phyloP scores from a whole-genome alignment of 2,888 invertebrate genomes.

The Rhingia rostrata region DNA sequence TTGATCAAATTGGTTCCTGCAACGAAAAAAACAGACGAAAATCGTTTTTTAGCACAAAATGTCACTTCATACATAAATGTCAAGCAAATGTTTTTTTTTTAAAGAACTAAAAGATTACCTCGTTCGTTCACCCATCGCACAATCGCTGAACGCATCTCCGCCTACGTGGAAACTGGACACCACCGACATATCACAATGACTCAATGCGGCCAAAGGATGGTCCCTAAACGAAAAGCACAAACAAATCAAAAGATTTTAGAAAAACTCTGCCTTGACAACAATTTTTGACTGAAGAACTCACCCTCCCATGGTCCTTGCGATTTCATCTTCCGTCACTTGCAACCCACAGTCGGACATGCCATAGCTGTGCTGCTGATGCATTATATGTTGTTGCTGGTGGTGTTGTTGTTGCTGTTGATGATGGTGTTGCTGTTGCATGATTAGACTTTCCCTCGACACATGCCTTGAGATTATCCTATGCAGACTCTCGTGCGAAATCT shows the following conservation, averaged over 20 bases:
- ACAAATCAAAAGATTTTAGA: background rate
- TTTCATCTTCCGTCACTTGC: slow-evolving; percentile 96
- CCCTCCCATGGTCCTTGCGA: slow-evolving; percentile 92
- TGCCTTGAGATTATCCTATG: slow-evolving; percentile 84
- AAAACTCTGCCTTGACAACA: background rate
- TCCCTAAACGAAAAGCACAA: slow-evolving; percentile 84
- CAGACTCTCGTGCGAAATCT: slow-evolving; percentile 92
- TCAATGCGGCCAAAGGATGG: slow-evolving; percentile 93
- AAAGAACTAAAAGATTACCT: slow-evolving; percentile 77
- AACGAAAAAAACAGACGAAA: background rate
- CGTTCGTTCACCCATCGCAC: slow-evolving; percentile 82
- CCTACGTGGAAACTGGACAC: slow-evolving; percentile 90
- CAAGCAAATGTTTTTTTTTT: background rate
- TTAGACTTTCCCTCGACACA: slow-evolving; percentile 87
- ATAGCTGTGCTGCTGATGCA: slow-evolving; percentile 86
- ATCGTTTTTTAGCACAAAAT: background rate
- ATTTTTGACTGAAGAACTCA: slow-evolving; percentile 76
- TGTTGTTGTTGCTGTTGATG: slow-evolving; percentile 77
- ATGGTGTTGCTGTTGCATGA: slow-evolving; percentile 82
- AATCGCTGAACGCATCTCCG: slow-evolving; percentile 83
- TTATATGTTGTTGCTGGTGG: slow-evolving; percentile 84
- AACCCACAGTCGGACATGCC: slow-evolving; percentile 92
- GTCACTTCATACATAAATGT: background rate
- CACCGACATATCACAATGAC: slow-evolving; percentile 95
- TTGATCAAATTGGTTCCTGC: slow-evolving; percentile 88